A percentile compares a stretch with the other conserved stretches of the same genome.
Conservation (phyloP, 1,140 invertebrate genomes). For the Drosophila ananassae region DNA sequence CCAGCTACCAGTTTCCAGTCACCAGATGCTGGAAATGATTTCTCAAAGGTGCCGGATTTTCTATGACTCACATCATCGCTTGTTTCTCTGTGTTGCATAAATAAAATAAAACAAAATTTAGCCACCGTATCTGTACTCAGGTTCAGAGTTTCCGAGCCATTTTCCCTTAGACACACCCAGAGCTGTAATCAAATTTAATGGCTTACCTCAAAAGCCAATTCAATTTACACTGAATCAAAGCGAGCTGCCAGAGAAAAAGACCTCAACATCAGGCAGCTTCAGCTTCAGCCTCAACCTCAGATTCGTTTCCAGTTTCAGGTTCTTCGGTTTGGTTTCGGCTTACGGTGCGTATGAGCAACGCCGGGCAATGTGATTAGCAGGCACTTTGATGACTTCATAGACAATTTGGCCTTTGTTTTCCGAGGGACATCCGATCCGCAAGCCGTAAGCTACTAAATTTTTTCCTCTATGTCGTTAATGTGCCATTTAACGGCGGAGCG, state of each 20-base stretch:
- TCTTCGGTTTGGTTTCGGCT: conserved; percentile 13
- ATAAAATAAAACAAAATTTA: conserved; percentile 41
- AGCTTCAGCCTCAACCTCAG: not conserved
- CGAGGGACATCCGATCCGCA: not conserved
- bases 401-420: conserved; percentile 47
- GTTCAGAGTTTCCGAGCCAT: conserved; percentile 13
- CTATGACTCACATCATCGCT: not conserved
- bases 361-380: conserved; percentile 72
- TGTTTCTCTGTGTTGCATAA: conserved; percentile 11
- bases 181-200: conserved; percentile 57
- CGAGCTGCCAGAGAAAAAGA: conserved; percentile 14
- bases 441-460: conserved; percentile 22
- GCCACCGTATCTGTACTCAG: conserved; percentile 9
- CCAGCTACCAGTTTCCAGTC: not conserved
- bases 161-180: conserved; percentile 30
- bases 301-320: not conserved
- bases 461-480: conserved; percentile 41
- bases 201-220: conserved; percentile 60
- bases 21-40: conserved; percentile 13
- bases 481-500: conserved; percentile 58
- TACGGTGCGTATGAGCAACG: conserved; percentile 59
- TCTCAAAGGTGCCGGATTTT: conserved; percentile 18
- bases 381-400: conserved; percentile 72
- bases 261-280: not conserved
- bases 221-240: conserved; percentile 65